A percentile compares a stretch with the other conserved stretches of the same genome.
Evolutionary conservation across 2,888 invertebrate species (phyloP).

Genomic region (Ophion costatus): DNA sequence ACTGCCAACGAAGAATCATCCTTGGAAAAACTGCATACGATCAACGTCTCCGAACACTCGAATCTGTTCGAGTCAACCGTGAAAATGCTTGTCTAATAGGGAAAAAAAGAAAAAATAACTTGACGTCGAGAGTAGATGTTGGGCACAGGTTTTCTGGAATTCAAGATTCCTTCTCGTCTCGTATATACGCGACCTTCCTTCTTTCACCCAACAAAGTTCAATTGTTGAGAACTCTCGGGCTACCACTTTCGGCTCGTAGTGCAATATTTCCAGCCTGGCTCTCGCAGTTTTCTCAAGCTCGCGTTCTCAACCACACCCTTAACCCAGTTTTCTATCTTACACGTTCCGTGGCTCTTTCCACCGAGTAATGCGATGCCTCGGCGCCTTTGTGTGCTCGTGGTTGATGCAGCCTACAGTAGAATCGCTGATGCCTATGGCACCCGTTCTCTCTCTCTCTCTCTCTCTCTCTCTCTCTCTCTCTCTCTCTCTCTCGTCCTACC

Average conservation of each 20-base stretch:
- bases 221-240: slow-evolving; percentile 17
- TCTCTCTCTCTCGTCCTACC: too few relatives aligned
- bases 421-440: slow-evolving; percentile 56
- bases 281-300: slow-evolving; percentile 43
- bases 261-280: slow-evolving; percentile 34
- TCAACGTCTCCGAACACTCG: background rate
- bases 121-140: background rate
- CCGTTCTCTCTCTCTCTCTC: slow-evolving; percentile 21
- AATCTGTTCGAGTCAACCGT: background rate
- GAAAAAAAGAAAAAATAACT: background rate
- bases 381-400: slow-evolving; percentile 55
- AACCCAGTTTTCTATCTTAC: slow-evolving; percentile 53
- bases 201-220: slow-evolving; percentile 13
- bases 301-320: slow-evolving; percentile 46
- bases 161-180: slow-evolving; percentile 1
- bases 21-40: background rate
- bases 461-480: background rate
- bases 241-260: slow-evolving; percentile 15
- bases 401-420: slow-evolving; percentile 47
- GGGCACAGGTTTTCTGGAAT: slow-evolving; percentile 5
- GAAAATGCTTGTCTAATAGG: background rate
- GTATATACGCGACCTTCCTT: background rate
- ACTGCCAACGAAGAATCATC: background rate
- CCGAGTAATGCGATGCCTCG: slow-evolving; percentile 51
- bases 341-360: slow-evolving; percentile 50